Evolutionary conservation across 2,888 invertebrate genomes (phyloP), one percentile per base, ranked within the genome.

Genomic region (Papilio elwesi): DNA sequence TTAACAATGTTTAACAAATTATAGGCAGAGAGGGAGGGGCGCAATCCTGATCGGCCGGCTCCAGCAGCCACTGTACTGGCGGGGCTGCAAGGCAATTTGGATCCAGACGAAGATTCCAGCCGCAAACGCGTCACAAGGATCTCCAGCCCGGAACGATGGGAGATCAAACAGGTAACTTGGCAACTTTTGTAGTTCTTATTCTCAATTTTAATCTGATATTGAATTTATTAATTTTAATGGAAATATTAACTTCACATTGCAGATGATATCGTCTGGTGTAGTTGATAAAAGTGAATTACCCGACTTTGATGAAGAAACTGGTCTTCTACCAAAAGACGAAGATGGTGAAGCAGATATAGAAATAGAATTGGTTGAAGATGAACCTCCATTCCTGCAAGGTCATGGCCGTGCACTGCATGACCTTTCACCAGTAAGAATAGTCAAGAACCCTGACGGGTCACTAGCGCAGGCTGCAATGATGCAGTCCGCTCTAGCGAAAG

Each of bases 381-480:
- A 99, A 85, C 98, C 99, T 0, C 98, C 99, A 0, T 99, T 99
- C 91, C 94, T 99, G 1, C 96, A 97, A 74, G 98, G 98, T n/a
- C 97, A 98, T 86, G 98, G 99, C 0, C 94, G 99, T 76, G 97
- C 98, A 0, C 89, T 98, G 0, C 97, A 98, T 78, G 99, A 99
- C 86, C 94, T 99, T 5, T 98, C 98, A 73, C 99, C 99, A 0
- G 98, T 99, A 4, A 92, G 97, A 77, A 99, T 99, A 77, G 98
- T 99, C 0, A 99, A 99, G 93, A 99, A 99, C 94, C 99, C 99
- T 0, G 99, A 99, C 88, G 99, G 99, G 0, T 99, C 99, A 0
- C 90, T 99, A 36, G 99, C 99, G 0, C 99, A 99, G 89, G 99
- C 99, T 0, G 99, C 99, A 0, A 99, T 99, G 98, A 99, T 99